Evolutionary conservation across 2,797 vertebrate species (phyloP).

Genomic region (Enteromius radiatus): DNA sequence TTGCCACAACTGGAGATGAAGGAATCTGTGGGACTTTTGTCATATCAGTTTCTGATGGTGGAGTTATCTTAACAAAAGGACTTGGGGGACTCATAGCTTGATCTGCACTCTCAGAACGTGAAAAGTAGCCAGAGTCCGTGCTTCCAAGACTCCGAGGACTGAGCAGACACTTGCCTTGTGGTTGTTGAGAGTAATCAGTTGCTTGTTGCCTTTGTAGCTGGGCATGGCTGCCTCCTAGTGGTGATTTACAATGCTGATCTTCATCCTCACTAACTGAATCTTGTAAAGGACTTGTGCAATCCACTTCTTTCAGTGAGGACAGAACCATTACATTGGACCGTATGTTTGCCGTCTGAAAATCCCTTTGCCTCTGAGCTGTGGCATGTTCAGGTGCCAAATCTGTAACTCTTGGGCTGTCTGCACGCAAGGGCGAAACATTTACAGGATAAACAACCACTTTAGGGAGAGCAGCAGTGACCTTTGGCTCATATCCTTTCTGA

Average conservation of each 20-base stretch:
- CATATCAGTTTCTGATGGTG: conserved; percentile 83
- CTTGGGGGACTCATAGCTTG: conserved; percentile 93
- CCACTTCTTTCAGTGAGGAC: conserved; percentile 83
- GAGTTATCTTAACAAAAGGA: conserved; percentile 87
- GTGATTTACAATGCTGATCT: conserved; percentile 82
- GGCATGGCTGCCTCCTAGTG: conserved; percentile 81
- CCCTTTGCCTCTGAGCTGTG: conserved; percentile 84
- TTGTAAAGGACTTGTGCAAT: conserved; percentile 78
- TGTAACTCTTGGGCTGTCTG: conserved; percentile 85
- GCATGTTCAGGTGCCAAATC: conserved; percentile 83
- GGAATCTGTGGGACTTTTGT: conserved; percentile 76
- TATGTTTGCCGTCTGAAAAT: conserved; percentile 78
- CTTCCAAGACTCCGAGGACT: conserved; percentile 96
- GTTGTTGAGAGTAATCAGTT: conserved; percentile 92
- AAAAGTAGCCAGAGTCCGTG: conserved; percentile 98
- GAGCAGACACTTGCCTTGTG: conserved; percentile 90
- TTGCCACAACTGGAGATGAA: conserved; percentile 72
- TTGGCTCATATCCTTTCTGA: conserved; percentile 80
- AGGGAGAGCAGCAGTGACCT: conserved; percentile 84
- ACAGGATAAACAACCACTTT: conserved; percentile 95
- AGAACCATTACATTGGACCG: conserved; percentile 76
- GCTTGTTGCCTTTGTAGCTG: conserved; percentile 97
- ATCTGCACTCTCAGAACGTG: conserved; percentile 96
- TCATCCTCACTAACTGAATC: conserved; percentile 77
- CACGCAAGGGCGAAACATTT: conserved; percentile 87